Evolutionary conservation across 1,140 invertebrate genomes (phyloP), one percentile per base, ranked within the genome.

Genomic region (Ceratoteleas bidentatus): DNA sequence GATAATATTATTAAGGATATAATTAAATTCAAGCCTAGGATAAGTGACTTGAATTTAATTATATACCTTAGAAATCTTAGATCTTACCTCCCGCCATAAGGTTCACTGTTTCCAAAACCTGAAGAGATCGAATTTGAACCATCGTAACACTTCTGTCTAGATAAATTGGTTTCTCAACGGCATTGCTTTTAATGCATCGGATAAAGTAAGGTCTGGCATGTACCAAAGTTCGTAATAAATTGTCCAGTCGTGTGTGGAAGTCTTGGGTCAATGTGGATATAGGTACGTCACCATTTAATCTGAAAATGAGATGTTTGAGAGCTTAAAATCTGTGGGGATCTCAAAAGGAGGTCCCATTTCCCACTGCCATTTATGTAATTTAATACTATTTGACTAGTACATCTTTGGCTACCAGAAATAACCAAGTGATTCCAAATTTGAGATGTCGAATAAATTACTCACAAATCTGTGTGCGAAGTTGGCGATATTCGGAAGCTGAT

Each of bases 131-230:
- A 70, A 98, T 96, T 92, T 99, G 96, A 81, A 94, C 92, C 86
- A 97, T 96, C 11, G 98, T 96, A 0, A 95, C 94, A 13, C 93
- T 92, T 38, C 96, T 93, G 86, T 98, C 97, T 86, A 98, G 97
- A 77, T 94, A 92, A 85, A 95, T 94, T 6, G 95, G 93, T 7
- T 93, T 94, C 91, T 98, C 97, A 4, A 93, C 93, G 15, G 94
- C 92, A 89, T 98, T 98, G 84, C 96, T 96, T 85, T 97, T 94
- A 60, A 99, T 95, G 89, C 97, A 98, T 34, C 97, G 93, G 58
- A 99, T 96, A 91, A 98, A 99, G 91, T 99, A 97, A 8, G 97
- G 97, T 74, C 97, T 94, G 13, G 97, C 97, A 90, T 98, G 97
- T 40, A 98, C 97, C 74, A 98, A 89, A 32, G 97, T 98, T 73